Evolutionary conservation across 1,140 invertebrate genomes (phyloP).

Genomic region (Neocloeon triangulifer): DNA sequence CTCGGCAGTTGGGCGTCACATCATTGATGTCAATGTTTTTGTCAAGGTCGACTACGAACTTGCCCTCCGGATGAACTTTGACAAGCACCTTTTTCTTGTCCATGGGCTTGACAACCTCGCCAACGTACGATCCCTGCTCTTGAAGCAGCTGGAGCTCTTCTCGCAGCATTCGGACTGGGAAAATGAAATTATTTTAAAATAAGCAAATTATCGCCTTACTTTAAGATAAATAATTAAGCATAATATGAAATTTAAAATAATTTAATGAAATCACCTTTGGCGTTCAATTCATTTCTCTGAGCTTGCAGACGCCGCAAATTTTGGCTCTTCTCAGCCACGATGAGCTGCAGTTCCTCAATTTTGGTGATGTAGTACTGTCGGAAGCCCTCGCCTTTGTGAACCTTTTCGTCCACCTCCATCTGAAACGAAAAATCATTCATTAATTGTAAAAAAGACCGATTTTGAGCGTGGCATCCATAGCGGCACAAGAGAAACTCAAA

Average conservation of each 20-base stretch:
- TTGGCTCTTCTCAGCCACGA: slow-evolving; percentile 93
- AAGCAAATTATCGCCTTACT: too few species aligned
- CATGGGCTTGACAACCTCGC: slow-evolving; percentile 99
- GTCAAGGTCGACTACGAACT: slow-evolving; percentile 98
- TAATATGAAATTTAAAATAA: too few species aligned
- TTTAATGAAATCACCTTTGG: too few species aligned
- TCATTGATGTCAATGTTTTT: slow-evolving; percentile 99
- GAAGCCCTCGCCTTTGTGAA: slow-evolving; percentile 61
- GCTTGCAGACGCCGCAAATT: slow-evolving; percentile 93
- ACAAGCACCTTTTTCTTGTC: slow-evolving; percentile 99
- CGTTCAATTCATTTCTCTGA: slow-evolving; percentile 97
- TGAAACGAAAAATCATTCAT: too few species aligned
- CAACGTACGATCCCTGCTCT: slow-evolving; percentile 98
- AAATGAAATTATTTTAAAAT: too few species aligned
- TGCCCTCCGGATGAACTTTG: slow-evolving; percentile 99
- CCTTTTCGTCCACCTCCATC: slow-evolving; percentile 68
- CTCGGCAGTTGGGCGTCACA: slow-evolving; percentile 92
- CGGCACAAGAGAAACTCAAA: too few species aligned
- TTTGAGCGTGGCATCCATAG: too few species aligned
- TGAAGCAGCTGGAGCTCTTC: slow-evolving; percentile 95
- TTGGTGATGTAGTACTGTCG: slow-evolving; percentile 89
- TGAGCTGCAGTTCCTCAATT: slow-evolving; percentile 87
- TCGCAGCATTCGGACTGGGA: slow-evolving; percentile 84
- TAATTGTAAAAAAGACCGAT: too few species aligned
- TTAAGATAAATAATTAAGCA: too few species aligned